Evolutionary conservation across 64 coral and sea anemone genomes (phyloP).

Genomic region (Montipora cactus): DNA sequence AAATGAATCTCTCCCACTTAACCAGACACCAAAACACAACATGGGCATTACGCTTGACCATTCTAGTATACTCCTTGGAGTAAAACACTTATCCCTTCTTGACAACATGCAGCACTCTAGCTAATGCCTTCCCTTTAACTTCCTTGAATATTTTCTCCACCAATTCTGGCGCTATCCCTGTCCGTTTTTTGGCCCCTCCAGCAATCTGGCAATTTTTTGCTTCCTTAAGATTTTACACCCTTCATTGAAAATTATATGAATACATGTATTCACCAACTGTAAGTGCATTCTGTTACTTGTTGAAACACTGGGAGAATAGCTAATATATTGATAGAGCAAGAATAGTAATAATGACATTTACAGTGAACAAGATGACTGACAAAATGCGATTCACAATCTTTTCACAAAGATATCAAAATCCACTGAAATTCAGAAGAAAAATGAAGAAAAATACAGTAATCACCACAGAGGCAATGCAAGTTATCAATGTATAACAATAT

Average conservation of each 20-base stretch:
- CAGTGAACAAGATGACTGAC: no score
- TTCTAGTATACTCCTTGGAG: conserved; percentile 3
- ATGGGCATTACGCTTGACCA: neutral
- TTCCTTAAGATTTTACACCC: conserved; percentile 11
- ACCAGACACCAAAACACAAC: conserved; percentile 10
- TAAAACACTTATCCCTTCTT: neutral
- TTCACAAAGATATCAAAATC: no score
- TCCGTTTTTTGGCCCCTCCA: conserved; percentile 14
- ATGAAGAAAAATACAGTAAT: no score
- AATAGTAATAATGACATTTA: no score
- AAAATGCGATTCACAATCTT: no score
- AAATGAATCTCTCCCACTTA: conserved; percentile 45
- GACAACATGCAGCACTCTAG: neutral
- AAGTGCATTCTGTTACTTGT: no score
- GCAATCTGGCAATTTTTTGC: conserved; percentile 36
- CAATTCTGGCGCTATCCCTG: neutral
- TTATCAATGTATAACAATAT: no score
- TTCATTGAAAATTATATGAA: neutral
- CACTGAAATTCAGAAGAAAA: no score
- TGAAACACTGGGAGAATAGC: no score
- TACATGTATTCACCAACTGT: no score
- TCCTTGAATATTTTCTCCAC: neutral
- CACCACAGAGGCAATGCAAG: no score
- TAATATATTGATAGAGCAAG: no score
- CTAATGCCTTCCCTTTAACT: neutral